Base-by-base conservation (phyloP, 2,888 invertebrate genomes). In the Stictocephala bisonia region DNA sequence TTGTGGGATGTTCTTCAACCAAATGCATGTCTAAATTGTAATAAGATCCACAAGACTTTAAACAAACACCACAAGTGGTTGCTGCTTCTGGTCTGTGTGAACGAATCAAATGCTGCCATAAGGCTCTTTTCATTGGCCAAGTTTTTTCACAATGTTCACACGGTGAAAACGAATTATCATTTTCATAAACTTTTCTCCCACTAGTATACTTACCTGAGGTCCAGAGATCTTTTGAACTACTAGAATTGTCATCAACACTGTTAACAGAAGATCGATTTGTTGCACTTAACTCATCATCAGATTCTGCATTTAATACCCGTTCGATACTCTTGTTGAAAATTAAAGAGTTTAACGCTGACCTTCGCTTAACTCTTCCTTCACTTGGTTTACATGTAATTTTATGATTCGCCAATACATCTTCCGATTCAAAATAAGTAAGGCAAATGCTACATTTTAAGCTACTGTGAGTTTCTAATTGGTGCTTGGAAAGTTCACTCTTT, bases 91-190 rank as follows among this genome's bases (percentile, higher is more conserved):
- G 81, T 64, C 87, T 85, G 80, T 88, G 88, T 78, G 88, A 88
- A 6, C 88, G 84, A 41, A 86, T 85, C 67, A 88, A 83, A 80
- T 89, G 88, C 78, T 88, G 88, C 88, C 88, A 89, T 0, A 88
- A 81, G 77, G 88, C 88, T 77, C 88, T 88, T 76, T 88, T 88
- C 0, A 87, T 88, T 0, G 88, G 88, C 88, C 88, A 89, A 9
- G 86, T 86, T 79, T 88, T 88, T 4, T 86, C 85, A 76, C 88
- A 89, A n/a, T 88, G 86, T 77, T 88, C 88, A 77, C 88, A 86
- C 22, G 82, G 79, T 3, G 84, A 83, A 0, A 85, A 84, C 66
- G 83, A 83, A 73, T 84, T 83, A 56, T 85, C 85, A 31, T 77
- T 75, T 15, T 72, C 73, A 72, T 78, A 78, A 0, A 77, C 78